These are phyloP conservation scores for Podiceps cristatus DNA, from an alignment of 2,113 vertebrate species.

Conservation along the genomic window DNA sequence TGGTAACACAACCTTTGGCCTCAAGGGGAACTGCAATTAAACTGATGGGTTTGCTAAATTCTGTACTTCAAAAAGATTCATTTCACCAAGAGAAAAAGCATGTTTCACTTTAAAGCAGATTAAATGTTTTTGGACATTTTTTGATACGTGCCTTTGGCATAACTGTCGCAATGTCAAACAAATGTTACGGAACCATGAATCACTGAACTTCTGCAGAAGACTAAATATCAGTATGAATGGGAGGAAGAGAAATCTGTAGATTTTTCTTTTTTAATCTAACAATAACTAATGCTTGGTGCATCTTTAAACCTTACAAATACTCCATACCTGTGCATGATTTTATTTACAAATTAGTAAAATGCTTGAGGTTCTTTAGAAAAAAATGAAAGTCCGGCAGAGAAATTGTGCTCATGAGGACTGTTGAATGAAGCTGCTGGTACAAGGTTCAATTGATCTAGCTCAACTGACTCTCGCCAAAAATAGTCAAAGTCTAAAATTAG, in stretches of 20 bases:
- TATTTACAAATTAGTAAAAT: neutral
- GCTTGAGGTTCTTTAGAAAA: neutral
- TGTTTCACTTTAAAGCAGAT: neutral
- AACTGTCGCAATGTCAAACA: neutral
- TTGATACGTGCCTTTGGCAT: neutral
- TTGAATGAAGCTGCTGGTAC: constrained; percentile 38
- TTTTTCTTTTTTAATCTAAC: neutral
- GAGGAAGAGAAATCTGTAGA: neutral
- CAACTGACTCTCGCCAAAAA: constrained; percentile 47
- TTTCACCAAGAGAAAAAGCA: neutral
- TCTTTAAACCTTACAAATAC: neutral
- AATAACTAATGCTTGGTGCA: neutral
- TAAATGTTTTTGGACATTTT: neutral
- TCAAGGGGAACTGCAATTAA: neutral
- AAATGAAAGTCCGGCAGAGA: neutral
- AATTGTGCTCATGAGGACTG: neutral
- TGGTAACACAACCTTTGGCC: neutral
- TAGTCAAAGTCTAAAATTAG: constrained; percentile 69
- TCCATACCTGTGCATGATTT: neutral
- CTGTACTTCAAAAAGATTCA: neutral
- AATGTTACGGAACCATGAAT: neutral
- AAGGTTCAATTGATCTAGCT: constrained; percentile 55
- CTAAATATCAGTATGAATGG: neutral
- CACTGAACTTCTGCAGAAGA: neutral
- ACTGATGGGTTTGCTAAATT: neutral